Percentiles rank a stretch among this genome's conserved stretches.
Evolutionary conservation across 2,113 vertebrate genomes (phyloP).

Genomic region (Pogonocichla stellata): DNA sequence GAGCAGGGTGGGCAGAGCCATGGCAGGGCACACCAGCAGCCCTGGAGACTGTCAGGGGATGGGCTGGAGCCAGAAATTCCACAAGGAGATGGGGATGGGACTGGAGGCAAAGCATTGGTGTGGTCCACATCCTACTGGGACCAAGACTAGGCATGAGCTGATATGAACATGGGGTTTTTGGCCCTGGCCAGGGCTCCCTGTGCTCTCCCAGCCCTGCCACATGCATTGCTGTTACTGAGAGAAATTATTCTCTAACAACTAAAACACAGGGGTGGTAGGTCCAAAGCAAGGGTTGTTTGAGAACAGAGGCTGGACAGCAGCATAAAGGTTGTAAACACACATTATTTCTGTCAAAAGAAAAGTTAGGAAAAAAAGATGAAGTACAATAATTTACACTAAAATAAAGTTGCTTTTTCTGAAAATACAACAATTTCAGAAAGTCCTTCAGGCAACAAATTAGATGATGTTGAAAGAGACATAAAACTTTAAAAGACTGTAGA

Average conservation of each 20-base stretch:
- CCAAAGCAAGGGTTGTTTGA: not conserved
- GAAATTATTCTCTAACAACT: not conserved
- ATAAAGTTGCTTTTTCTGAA: not conserved
- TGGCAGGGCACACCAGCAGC: not conserved
- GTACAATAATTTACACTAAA: not conserved
- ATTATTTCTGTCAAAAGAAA: not conserved
- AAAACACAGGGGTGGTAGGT: not conserved
- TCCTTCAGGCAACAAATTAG: not conserved
- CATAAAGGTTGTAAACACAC: not conserved
- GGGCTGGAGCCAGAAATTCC: not conserved
- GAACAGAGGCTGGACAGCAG: not conserved
- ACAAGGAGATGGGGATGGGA: accelerated
- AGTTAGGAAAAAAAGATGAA: not conserved
- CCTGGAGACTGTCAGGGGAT: accelerated
- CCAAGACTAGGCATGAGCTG: not conserved
- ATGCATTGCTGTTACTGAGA: not conserved
- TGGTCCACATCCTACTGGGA: not conserved
- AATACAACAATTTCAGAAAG: not conserved
- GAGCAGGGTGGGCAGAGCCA: not conserved
- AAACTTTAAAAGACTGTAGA: not conserved
- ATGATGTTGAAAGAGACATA: not conserved
- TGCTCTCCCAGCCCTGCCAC: not conserved
- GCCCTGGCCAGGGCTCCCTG: not conserved
- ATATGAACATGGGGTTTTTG: accelerated
- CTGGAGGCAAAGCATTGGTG: accelerated